Evolutionary conservation across 2,113 vertebrate species (phyloP).

Genomic region (Rhabdomys dilectus): DNA sequence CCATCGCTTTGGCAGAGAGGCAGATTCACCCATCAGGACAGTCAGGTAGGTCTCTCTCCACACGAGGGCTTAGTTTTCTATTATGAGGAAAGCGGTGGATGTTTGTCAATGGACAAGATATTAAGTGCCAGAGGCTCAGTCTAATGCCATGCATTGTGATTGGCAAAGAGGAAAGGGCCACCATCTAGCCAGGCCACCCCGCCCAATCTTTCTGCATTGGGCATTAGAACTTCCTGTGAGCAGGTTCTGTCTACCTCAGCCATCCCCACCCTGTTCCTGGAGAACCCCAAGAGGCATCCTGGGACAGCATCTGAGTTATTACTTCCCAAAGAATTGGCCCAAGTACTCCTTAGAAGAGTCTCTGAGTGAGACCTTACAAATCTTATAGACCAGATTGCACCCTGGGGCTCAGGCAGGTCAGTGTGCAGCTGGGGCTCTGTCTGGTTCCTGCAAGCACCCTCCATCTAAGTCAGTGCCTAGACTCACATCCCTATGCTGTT

Average conservation of each 20-base stretch:
- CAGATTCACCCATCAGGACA: fast-evolving
- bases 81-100: neutral
- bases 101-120: neutral
- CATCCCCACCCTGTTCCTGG: fast-evolving
- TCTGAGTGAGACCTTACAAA: neutral
- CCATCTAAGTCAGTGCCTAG: fast-evolving
- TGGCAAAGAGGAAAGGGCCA: too few relatives aligned
- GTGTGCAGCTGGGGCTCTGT: neutral
- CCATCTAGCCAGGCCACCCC: neutral
- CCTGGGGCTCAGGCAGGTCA: neutral
- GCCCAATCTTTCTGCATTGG: too few relatives aligned
- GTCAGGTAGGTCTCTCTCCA: fast-evolving
- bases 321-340: neutral
- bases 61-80: neutral
- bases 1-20: fast-evolving
- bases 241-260: too few relatives aligned
- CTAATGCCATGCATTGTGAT: fast-evolving
- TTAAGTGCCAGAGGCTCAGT: fast-evolving
- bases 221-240: neutral
- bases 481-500: fast-evolving
- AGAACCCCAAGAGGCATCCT: too few relatives aligned
- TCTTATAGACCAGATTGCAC: neutral
- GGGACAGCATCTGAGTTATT: neutral
- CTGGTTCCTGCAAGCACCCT: fast-evolving
- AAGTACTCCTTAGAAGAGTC: neutral